Evolutionary conservation across 2,113 vertebrate genomes (phyloP), one percentile per base, ranked within the genome.

Genomic region (Illadopsis cleaveri): DNA sequence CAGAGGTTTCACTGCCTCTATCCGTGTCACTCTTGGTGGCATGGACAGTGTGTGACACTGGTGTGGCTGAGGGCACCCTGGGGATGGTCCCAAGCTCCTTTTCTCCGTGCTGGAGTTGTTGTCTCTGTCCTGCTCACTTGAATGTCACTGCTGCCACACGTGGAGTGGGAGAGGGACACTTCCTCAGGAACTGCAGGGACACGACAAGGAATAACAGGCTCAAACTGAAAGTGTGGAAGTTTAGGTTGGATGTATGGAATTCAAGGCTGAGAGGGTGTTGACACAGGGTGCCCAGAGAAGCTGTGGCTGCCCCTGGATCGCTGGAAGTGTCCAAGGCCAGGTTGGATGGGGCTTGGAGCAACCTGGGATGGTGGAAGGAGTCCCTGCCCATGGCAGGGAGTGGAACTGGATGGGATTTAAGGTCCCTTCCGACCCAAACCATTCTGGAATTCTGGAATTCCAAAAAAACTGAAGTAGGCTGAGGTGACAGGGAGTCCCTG

Each of bases 41-140:
- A 5, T 0, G 22, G 45, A 2, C 48, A 9, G 6, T 0, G 3
- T 15, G 76, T 28, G 71, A 11, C 81, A 8, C 21, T 50, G 2
- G 0, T 1, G 16, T 8, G 50, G 61, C 51, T 40, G 35, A 78
- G 54, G 44, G 15, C 37, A 23, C 6, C 2, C 2, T 4, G 9
- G 50, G 38, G 53, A 37, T 0, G 10, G 56, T 16, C 23, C 15
- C 17, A 1, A 38, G 37, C 40, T 82, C 45, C 25, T 58, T 30
- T 33, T 3, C 48, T 44, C 44, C 60, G 0, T 1, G 2, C 25
- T 2, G 6, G 51, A 17, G 10, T 3, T 30, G 37, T 21, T 16
- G 40, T 22, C 12, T 10, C 45, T 28, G 51, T 23, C 15, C 40
- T 27, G 27, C 30, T 89, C 28, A 0, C 31, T 9, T 3, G 4